Percentiles rank a stretch among this genome's conserved stretches.
Conservation (phyloP, 2,797 vertebrate genomes). For the Sebastes iracundus region DNA sequence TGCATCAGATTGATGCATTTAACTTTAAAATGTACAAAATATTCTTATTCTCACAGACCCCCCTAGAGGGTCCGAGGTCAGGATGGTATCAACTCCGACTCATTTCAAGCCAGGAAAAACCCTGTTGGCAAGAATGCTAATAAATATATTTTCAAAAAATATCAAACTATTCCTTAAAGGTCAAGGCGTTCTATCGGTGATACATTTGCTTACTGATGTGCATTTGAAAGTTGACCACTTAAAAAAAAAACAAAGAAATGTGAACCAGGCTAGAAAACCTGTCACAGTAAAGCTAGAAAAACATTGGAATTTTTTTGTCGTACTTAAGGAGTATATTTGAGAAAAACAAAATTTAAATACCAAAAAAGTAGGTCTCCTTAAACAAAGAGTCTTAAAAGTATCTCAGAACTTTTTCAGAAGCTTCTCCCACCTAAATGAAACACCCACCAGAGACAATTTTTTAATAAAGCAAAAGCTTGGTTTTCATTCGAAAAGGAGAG, state of each 20-base stretch:
- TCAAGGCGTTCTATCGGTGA: background rate
- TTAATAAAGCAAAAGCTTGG: constrained; percentile 18
- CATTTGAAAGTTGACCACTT: background rate
- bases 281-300: background rate
- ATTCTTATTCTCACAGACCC: too few relatives aligned
- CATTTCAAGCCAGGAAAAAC: too few relatives aligned
- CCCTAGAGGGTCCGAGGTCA: too few relatives aligned
- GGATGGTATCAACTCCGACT: fast-evolving
- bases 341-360: background rate
- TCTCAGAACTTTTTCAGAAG: constrained; percentile 2
- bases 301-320: background rate
- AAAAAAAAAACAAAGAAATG: background rate
- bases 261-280: background rate
- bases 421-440: background rate
- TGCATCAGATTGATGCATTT: too few relatives aligned
- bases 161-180: background rate
- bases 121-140: background rate
- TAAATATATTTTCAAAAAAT: background rate
- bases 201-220: background rate
- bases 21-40: too few relatives aligned
- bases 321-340: background rate
- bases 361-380: background rate
- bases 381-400: background rate
- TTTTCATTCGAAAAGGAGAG: background rate
- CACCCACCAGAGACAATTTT: background rate